These are phyloP conservation scores for Tylochromis polylepis DNA, from an alignment of 2,113 vertebrate genomes.

Conservation along the genomic window DNA sequence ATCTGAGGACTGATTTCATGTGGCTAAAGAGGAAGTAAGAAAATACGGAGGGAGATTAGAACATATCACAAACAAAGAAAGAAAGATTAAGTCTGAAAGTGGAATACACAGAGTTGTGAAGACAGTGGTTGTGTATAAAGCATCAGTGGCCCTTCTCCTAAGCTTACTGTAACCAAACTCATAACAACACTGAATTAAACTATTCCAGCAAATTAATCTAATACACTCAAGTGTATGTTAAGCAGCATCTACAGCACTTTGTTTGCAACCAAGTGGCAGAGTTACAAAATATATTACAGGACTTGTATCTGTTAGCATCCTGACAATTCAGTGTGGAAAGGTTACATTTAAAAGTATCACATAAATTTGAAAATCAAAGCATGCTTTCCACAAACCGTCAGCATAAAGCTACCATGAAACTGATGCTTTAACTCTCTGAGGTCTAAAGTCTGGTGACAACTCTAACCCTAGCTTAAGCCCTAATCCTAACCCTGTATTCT, in stretches of 20 bases:
- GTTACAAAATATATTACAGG: background rate
- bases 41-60: background rate
- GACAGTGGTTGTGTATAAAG: background rate
- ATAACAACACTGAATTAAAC: background rate
- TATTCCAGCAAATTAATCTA: background rate
- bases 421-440: background rate
- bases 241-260: background rate
- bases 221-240: background rate
- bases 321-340: background rate
- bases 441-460: background rate
- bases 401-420: background rate
- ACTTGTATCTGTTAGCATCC: background rate
- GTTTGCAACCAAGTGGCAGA: conserved; percentile 1
- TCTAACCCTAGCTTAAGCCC: background rate
- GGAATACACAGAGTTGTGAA: background rate
- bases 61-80: background rate
- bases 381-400: background rate
- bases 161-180: background rate
- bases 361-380: background rate
- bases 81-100: background rate
- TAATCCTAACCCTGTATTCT: background rate
- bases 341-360: background rate
- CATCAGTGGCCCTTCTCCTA: background rate
- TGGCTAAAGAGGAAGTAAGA: background rate
- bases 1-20: conserved; percentile 8